Percentiles rank a stretch among this genome's conserved stretches.
Evolutionary conservation across 2,113 vertebrate genomes (phyloP).

Genomic region (Eulemur rufifrons): DNA sequence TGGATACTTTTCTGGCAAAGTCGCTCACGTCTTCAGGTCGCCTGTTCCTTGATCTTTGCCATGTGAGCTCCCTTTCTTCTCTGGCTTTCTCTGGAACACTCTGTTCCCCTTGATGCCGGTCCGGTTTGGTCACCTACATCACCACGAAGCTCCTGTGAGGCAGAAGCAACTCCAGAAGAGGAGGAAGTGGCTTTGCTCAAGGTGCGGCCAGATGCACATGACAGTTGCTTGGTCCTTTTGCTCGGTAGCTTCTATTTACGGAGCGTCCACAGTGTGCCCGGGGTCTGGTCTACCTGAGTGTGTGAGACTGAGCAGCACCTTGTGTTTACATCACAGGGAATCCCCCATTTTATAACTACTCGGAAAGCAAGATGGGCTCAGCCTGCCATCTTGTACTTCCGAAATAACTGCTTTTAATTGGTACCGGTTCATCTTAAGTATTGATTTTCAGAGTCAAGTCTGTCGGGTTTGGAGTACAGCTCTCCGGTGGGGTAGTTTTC

Average conservation of each 20-base stretch:
- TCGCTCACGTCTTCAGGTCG: not conserved
- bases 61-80: not conserved
- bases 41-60: not conserved
- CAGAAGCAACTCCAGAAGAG: not conserved
- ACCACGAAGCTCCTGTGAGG: too few relatives aligned
- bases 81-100: not conserved
- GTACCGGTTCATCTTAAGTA: not conserved
- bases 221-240: not conserved
- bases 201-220: not conserved
- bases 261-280: too few relatives aligned
- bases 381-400: not conserved
- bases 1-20: not conserved
- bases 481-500: not conserved
- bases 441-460: not conserved
- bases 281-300: not conserved
- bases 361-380: not conserved
- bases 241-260: not conserved
- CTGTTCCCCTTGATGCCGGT: not conserved
- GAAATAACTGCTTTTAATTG: not conserved
- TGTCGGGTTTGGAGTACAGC: not conserved
- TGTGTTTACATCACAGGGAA: not conserved
- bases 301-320: not conserved
- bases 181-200: not conserved
- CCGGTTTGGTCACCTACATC: not conserved
- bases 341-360: not conserved